Conservation (phyloP, 2,888 invertebrate species). For the Polyploca ridens region DNA sequence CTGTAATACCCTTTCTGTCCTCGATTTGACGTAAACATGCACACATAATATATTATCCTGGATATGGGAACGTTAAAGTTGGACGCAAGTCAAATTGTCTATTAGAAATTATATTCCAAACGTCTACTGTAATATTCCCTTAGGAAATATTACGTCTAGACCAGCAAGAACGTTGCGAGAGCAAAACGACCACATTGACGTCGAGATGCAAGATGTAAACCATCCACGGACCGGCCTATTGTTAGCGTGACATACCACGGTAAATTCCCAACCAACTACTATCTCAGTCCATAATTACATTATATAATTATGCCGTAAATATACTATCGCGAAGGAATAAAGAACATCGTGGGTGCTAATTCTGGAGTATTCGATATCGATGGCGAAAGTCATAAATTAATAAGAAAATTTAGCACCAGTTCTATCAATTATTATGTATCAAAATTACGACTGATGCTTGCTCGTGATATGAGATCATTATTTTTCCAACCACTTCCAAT, state of each 20-base stretch:
- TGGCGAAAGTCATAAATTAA: background rate
- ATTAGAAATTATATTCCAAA: conserved; percentile 54
- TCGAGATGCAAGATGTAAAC: conserved; percentile 50
- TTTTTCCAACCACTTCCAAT: conserved; percentile 28
- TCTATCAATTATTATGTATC: conserved; percentile 26
- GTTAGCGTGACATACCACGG: conserved; percentile 75
- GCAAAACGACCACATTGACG: conserved; percentile 62
- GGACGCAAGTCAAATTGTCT: conserved; percentile 9
- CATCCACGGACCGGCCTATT: conserved; percentile 65
- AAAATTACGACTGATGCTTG: conserved; percentile 35
- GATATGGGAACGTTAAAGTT: background rate
- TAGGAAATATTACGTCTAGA: conserved; percentile 80
- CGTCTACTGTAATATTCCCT: conserved; percentile 62
- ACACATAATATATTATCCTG: background rate
- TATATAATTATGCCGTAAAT: conserved; percentile 73
- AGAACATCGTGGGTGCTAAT: conserved; percentile 48
- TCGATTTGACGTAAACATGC: background rate
- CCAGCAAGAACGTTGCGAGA: conserved; percentile 69
- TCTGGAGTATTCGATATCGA: conserved; percentile 23
- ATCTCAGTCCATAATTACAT: conserved; percentile 65
- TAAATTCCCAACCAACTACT: conserved; percentile 65
- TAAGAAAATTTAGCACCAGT: conserved; percentile 3
- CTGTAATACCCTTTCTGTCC: too few species aligned
- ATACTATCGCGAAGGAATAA: conserved; percentile 51
- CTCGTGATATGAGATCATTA: conserved; percentile 50